phyloP scores from a whole-genome alignment of 2,113 vertebrate genomes.

The Pluvianellus socialis region DNA sequence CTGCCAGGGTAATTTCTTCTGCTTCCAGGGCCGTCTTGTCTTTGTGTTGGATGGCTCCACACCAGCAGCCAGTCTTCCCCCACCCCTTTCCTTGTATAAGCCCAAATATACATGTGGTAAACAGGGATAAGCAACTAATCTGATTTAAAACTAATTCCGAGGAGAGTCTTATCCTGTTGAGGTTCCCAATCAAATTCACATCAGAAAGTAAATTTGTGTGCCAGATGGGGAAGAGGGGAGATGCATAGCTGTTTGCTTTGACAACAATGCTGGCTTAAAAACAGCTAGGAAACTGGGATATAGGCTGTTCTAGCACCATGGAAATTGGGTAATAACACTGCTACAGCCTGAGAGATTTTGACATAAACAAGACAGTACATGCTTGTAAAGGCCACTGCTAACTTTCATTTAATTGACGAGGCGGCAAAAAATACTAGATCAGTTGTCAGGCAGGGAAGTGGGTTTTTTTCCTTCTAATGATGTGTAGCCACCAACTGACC shows the following conservation, averaged over 20 bases:
- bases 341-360: not conserved
- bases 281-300: accelerated
- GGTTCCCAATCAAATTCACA: not conserved
- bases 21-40: not conserved
- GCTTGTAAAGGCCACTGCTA: not conserved
- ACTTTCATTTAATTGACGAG: not conserved
- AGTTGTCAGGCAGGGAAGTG: not conserved
- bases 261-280: not conserved
- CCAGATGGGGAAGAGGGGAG: not conserved
- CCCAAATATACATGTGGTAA: not conserved
- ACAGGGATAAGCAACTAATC: not conserved
- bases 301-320: not conserved
- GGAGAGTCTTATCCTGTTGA: not conserved
- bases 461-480: not conserved
- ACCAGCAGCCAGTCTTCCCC: not conserved
- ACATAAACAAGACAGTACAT: not conserved
- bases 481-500: not conserved
- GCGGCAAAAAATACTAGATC: not conserved
- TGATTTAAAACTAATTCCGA: not conserved
- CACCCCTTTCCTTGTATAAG: not conserved
- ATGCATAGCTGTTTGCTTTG: not conserved
- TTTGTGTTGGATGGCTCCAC: not conserved
- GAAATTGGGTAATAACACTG: not conserved
- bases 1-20: not conserved
- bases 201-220: not conserved